phyloP scores from a whole-genome alignment of 2,888 invertebrate genomes.

The Pristionchus arcanus region DNA sequence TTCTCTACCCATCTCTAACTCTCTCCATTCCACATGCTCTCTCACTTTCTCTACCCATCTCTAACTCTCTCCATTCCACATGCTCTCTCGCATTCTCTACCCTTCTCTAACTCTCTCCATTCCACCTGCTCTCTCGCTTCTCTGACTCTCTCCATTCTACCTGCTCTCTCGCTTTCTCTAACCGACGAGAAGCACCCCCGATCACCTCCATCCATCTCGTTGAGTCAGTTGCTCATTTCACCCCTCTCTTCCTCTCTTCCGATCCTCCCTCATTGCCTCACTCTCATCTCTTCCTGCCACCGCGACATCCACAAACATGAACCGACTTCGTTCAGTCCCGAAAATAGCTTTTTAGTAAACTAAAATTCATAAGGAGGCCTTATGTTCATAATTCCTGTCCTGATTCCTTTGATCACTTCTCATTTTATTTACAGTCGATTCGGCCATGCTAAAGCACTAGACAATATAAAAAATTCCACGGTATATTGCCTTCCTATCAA shows the following conservation, averaged over 20 bases:
- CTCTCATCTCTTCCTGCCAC: background rate
- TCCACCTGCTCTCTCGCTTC: background rate
- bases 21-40: background rate
- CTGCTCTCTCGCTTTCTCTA: background rate
- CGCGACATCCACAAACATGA: constrained; percentile 14
- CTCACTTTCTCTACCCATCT: background rate
- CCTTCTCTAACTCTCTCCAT: background rate
- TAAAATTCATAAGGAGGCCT: too few relatives aligned
- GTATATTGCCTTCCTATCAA: too few relatives aligned
- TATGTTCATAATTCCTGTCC: too few relatives aligned
- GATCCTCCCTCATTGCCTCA: constrained; percentile 10
- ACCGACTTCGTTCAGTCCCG: background rate
- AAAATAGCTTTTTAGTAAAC: too few relatives aligned
- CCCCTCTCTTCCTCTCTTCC: constrained; percentile 16
- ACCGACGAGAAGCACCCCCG: background rate
- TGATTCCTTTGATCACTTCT: too few relatives aligned
- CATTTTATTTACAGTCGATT: too few relatives aligned
- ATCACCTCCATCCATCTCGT: background rate
- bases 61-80: background rate
- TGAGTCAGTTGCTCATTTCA: constrained; percentile 8
- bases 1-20: background rate
- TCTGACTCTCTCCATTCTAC: background rate
- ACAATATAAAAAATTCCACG: too few relatives aligned
- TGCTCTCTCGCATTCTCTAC: background rate
- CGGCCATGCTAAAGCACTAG: too few relatives aligned